These are phyloP conservation scores for Acanthosoma haemorrhoidale DNA, from an alignment of 2,888 invertebrate genomes.

Conservation along the genomic window DNA sequence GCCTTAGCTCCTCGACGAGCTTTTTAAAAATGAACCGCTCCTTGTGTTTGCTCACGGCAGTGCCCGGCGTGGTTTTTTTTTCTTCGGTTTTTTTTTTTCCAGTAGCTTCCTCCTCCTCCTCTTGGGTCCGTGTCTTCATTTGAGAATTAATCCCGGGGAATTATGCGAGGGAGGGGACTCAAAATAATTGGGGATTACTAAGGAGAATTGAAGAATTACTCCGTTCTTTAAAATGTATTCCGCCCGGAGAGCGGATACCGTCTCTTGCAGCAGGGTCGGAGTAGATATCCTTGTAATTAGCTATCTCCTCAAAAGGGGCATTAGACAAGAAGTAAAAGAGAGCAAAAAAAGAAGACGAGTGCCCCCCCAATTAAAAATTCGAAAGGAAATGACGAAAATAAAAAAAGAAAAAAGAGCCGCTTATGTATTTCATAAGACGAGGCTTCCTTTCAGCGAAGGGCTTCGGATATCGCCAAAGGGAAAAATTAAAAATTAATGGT, in stretches of 20 bases:
- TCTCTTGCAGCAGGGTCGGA: neutral
- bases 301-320: constrained; percentile 3
- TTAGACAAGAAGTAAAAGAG: neutral
- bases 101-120: neutral
- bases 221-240: constrained; percentile 34
- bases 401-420: constrained; percentile 9
- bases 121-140: constrained; percentile 32
- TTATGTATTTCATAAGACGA: constrained; percentile 14
- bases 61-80: constrained; percentile 14
- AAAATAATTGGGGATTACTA: constrained; percentile 38
- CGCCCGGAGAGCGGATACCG: neutral
- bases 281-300: constrained; percentile 26
- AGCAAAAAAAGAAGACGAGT: neutral
- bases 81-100: no score
- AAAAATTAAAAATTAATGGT: constrained; percentile 31
- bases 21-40: constrained; percentile 37
- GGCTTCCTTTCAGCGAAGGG: neutral
- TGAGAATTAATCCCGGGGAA: constrained; percentile 37
- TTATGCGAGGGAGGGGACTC: constrained; percentile 25
- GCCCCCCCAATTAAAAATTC: constrained; percentile 27
- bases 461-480: constrained; percentile 14
- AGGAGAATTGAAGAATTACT: constrained; percentile 38
- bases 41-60: constrained; percentile 10
- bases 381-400: constrained; percentile 24
- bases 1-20: neutral